phyloP scores from a whole-genome alignment of 2,113 vertebrate genomes.

The Haliaeetus leucogaster region DNA sequence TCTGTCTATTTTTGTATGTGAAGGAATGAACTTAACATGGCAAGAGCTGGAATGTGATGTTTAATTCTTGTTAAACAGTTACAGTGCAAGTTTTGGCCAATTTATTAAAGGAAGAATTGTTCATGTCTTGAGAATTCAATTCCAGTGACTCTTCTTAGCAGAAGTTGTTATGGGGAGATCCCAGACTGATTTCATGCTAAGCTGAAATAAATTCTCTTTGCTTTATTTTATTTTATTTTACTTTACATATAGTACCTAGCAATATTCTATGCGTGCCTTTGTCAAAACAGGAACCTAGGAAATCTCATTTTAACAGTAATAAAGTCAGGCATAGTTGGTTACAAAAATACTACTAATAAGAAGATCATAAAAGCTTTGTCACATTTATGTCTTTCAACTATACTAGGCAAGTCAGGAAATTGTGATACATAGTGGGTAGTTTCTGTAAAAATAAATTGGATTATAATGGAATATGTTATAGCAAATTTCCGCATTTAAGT shows the following conservation, averaged over 20 bases:
- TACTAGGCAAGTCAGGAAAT: background rate
- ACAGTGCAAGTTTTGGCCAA: background rate
- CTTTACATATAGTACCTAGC: background rate
- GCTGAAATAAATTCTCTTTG: background rate
- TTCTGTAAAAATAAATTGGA: slow-evolving; percentile 12
- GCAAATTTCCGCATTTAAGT: background rate
- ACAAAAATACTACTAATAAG: background rate
- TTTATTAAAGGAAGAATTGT: background rate
- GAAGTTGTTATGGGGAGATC: background rate
- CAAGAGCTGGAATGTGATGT: background rate
- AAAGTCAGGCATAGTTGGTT: background rate
- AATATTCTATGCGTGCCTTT: background rate
- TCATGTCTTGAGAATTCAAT: background rate
- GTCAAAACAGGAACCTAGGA: background rate
- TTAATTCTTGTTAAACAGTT: slow-evolving; percentile 29
- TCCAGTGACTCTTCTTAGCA: background rate
- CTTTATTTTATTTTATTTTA: background rate
- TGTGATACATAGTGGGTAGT: background rate
- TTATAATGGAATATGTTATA: background rate
- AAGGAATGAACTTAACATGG: background rate
- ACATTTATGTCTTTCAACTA: background rate
- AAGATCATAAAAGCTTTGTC: background rate
- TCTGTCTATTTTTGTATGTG: background rate
- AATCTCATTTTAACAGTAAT: background rate
- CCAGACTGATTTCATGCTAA: background rate